phyloP scores from a whole-genome alignment of 2,888 invertebrate species.

The Stratiomys singularior region DNA sequence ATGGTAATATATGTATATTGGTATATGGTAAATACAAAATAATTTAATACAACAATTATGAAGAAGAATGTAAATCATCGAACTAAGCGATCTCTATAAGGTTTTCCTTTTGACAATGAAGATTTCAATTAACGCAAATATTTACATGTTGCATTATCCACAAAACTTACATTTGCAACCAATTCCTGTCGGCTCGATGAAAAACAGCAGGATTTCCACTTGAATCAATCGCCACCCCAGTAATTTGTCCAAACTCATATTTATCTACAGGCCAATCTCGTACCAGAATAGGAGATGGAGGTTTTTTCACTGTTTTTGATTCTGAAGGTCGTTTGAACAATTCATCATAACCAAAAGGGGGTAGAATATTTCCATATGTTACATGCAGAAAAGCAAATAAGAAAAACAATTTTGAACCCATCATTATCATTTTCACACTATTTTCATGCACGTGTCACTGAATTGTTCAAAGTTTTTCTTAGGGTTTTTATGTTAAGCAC shows the following conservation, averaged over 20 bases:
- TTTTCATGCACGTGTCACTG: conserved; percentile 9
- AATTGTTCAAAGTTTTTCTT: not conserved
- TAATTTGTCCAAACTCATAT: conserved; percentile 78
- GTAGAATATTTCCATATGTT: conserved; percentile 40
- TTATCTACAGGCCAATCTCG: conserved; percentile 72
- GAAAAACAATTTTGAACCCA: not conserved
- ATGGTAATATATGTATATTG: no score
- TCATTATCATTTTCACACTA: conserved; percentile 6
- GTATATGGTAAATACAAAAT: no score
- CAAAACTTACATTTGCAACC: conserved; percentile 62
- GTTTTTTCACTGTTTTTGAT: conserved; percentile 52
- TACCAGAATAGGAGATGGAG: conserved; percentile 73
- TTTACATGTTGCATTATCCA: not conserved
- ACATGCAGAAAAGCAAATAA: not conserved
- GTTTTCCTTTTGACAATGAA: no score
- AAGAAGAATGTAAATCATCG: no score
- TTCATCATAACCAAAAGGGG: conserved; percentile 28
- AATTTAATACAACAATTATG: no score
- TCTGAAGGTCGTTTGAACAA: conserved; percentile 38
- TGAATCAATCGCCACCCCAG: conserved; percentile 81
- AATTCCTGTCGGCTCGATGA: conserved; percentile 76
- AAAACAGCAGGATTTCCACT: conserved; percentile 82
- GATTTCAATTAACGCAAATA: no score
- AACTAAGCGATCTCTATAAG: no score
- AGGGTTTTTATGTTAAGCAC: not conserved